Evolutionary conservation across 2,888 invertebrate species (phyloP), one percentile per base, ranked within the genome.

Genomic region (Erpobdella octoculata): DNA sequence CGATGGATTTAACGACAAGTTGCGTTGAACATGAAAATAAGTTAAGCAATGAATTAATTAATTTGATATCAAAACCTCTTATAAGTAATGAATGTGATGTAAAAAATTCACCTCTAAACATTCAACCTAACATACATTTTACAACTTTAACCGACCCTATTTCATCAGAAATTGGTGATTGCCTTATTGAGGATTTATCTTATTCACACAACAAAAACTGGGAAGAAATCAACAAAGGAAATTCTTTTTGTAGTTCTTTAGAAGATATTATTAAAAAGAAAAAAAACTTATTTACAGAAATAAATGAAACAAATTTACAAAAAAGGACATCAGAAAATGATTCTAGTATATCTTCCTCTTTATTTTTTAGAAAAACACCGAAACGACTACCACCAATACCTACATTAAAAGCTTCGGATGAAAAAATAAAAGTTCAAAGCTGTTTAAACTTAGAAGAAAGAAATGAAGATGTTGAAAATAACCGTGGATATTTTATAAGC

Each of bases 311-410:
- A 25, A 53, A 53, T 25, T 53, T 28, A 25, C 21, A 53, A 53
- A 21, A 6, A 1, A 53, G 53, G 28, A n/a, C 53, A 53, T 53
- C 53, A 53, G 21, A 21, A 12, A 21, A 53, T 21, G 53, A 53
- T 53, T 28, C 28, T 28, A 53, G 53, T 28, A 53, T 25, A 25
- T 53, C 53, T 53, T 9, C 28, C 21, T 53, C 53, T 53, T n/a
- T n/a, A n/a, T 21, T 28, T 28, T n/a, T 2, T 9, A 62, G 33
- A 62, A 62, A 62, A 62, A 2, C 62, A 28, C 62, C 28, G 33
- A 62, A 62, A 62, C 62, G 62, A 28, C 18, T 62, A 35, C 62
- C 62, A 6, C 28, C 31, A 35, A 62, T 35, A 8, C 62, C 62
- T 31, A 15, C 33, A 35, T 28, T 33, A 1, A 53, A 21, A 15